Evolutionary conservation across 2,888 invertebrate species (phyloP).

Genomic region (Rhodophaea formosa): DNA sequence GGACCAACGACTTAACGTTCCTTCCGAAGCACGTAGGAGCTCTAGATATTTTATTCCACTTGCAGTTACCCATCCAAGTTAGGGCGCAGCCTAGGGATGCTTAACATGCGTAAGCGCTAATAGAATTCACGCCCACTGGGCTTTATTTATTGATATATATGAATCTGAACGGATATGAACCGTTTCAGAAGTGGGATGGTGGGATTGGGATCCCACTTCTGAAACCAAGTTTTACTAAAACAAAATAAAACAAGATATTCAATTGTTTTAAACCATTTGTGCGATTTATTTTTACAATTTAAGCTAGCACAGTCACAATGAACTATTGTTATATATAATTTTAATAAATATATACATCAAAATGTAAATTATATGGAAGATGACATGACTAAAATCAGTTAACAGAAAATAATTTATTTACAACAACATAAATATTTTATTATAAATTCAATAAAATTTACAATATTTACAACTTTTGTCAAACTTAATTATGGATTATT

Average conservation of each 20-base stretch:
- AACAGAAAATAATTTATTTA: constrained; percentile 24
- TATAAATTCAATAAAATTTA: constrained; percentile 20
- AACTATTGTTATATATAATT: constrained; percentile 23
- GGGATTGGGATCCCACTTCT: too few species aligned
- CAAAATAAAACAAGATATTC: constrained; percentile 26
- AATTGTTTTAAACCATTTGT: constrained; percentile 35
- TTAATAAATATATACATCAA: constrained; percentile 35
- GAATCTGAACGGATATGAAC: too few species aligned
- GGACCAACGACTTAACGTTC: too few species aligned
- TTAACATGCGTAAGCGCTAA: too few species aligned
- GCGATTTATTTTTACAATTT: constrained; percentile 36
- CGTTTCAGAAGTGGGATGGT: too few species aligned
- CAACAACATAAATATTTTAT: constrained; percentile 24
- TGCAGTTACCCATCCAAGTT: too few species aligned
- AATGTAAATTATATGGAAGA: constrained; percentile 34
- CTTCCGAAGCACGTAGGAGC: too few species aligned
- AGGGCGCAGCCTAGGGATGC: too few species aligned
- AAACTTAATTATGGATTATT: neutral
- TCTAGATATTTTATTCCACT: too few species aligned
- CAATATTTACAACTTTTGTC: constrained; percentile 25
- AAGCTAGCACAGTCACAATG: constrained; percentile 39
- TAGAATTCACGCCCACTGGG: too few species aligned
- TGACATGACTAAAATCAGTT: constrained; percentile 33
- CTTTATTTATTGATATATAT: too few species aligned
- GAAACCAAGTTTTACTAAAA: too few species aligned